Percentiles rank a stretch among this genome's conserved stretches.
Evolutionary conservation across 2,797 vertebrate genomes (phyloP).

Genomic region (Tachyglossus aculeatus): DNA sequence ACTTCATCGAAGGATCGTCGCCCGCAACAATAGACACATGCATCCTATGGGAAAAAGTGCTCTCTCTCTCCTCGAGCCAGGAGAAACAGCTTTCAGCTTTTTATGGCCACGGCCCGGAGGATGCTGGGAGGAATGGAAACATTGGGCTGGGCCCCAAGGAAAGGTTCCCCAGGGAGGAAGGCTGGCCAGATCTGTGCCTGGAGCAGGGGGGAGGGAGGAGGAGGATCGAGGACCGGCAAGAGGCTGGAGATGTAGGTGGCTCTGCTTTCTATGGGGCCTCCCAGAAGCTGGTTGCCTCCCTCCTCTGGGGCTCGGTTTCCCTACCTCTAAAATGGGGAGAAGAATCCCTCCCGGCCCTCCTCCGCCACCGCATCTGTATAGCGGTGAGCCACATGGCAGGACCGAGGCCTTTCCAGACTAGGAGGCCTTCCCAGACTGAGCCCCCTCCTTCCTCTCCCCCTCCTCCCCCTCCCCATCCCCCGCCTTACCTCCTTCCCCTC

Average conservation of each 20-base stretch:
- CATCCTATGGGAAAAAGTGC: slow-evolving; percentile 61
- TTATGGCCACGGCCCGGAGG: slow-evolving; percentile 22
- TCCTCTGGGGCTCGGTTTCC: neutral
- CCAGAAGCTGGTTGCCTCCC: fast-evolving
- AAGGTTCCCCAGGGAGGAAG: neutral
- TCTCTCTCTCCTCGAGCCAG: neutral
- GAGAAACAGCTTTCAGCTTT: slow-evolving; percentile 33
- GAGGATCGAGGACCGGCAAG: too few relatives aligned
- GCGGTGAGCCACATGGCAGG: too few relatives aligned
- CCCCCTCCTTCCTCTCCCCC: too few relatives aligned
- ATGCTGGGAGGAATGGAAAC: slow-evolving; percentile 7
- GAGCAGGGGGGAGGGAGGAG: neutral
- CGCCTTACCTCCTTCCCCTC: too few relatives aligned
- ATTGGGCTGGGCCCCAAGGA: neutral
- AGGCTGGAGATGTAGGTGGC: too few relatives aligned
- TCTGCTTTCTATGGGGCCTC: neutral
- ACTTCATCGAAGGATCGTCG: slow-evolving; percentile 37
- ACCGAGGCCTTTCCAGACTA: too few relatives aligned
- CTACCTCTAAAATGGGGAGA: neutral
- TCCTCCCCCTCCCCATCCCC: too few relatives aligned
- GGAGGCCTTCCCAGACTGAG: too few relatives aligned
- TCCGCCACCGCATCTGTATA: neutral
- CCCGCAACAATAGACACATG: slow-evolving; percentile 54
- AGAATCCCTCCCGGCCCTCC: neutral
- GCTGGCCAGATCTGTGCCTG: neutral